Conservation (phyloP, 2,113 vertebrate species). For the Baryphthengus martii region DNA sequence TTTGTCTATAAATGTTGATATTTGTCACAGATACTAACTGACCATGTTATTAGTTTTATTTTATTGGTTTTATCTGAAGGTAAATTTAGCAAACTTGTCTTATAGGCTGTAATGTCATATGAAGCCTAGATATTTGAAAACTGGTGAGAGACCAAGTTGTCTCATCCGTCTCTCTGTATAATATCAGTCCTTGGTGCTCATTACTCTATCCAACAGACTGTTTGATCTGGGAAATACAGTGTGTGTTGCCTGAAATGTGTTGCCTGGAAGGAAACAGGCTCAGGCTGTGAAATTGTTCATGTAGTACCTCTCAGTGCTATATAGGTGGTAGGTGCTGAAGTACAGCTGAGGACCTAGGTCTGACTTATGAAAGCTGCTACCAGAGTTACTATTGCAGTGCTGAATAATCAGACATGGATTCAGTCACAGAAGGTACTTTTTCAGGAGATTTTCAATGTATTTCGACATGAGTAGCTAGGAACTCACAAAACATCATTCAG, state of each 20-base stretch:
- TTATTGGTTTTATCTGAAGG: not conserved
- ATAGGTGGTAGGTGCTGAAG: not conserved
- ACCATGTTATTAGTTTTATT: not conserved
- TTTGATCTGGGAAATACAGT: not conserved
- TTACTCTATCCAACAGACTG: not conserved
- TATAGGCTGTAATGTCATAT: not conserved
- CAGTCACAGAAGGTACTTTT: not conserved
- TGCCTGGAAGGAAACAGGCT: not conserved
- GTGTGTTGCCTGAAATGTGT: not conserved
- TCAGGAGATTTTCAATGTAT: not conserved
- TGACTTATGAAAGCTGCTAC: not conserved
- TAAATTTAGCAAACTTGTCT: not conserved
- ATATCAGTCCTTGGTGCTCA: not conserved
- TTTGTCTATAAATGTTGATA: not conserved
- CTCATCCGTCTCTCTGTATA: not conserved
- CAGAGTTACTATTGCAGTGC: not conserved
- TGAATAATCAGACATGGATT: not conserved
- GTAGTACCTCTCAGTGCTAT: not conserved
- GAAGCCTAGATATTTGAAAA: not conserved
- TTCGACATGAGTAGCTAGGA: accelerated
- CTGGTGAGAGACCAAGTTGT: not conserved
- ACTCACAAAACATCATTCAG: not conserved
- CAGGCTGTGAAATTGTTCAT: not conserved
- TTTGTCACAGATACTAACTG: not conserved
- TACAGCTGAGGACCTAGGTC: not conserved